Percentiles rank a stretch among this genome's conserved stretches.
Evolutionary conservation across 2,113 vertebrate species (phyloP).

Genomic region (Puntigrus tetrazona): DNA sequence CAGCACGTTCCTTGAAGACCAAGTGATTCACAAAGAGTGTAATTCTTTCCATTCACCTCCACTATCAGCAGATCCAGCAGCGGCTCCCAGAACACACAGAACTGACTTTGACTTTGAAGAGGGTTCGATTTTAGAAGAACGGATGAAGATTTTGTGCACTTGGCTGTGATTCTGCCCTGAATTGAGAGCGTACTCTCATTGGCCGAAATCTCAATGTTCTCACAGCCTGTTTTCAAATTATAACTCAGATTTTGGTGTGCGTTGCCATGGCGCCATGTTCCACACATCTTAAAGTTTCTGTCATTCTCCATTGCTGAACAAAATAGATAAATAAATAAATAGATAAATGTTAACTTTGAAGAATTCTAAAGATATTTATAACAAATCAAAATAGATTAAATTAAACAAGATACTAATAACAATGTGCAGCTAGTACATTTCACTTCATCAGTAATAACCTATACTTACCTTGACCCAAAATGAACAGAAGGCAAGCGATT

Average conservation of each 20-base stretch:
- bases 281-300: slow-evolving; percentile 64
- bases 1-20: slow-evolving; percentile 62
- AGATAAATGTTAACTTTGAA: background rate
- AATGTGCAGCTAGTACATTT: background rate
- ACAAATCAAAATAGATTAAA: background rate
- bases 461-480: slow-evolving; percentile 16
- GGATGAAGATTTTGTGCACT: background rate
- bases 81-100: slow-evolving; percentile 76
- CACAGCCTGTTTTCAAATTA: slow-evolving; percentile 64
- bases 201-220: slow-evolving; percentile 61
- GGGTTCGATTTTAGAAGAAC: rapidly evolving
- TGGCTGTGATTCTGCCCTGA: slow-evolving; percentile 58
- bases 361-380: background rate
- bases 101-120: rapidly evolving
- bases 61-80: slow-evolving; percentile 68
- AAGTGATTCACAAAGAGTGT: slow-evolving; percentile 57
- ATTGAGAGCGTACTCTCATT: slow-evolving; percentile 63
- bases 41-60: slow-evolving; percentile 39
- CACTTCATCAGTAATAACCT: background rate
- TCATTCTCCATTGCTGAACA: slow-evolving; percentile 53
- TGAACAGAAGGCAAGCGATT: background rate
- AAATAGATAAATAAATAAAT: background rate
- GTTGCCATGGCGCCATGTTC: slow-evolving; percentile 63
- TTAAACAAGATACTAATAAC: background rate
- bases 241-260: slow-evolving; percentile 38